phyloP scores from a whole-genome alignment of 2,797 vertebrate genomes.

The Setipinna tenuifilis region DNA sequence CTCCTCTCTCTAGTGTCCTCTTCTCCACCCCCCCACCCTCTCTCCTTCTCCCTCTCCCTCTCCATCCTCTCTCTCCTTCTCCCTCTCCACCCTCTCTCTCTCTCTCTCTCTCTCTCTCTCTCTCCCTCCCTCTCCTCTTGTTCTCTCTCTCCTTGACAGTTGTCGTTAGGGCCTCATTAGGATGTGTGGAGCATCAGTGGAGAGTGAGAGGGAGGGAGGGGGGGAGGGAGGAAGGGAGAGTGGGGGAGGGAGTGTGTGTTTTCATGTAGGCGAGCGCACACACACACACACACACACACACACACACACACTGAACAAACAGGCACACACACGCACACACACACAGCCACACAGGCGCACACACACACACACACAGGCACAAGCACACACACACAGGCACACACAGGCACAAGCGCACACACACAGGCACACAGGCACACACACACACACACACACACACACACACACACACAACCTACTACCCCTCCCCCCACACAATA shows the following conservation, averaged over 20 bases:
- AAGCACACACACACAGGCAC: too few species aligned
- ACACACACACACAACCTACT: neutral
- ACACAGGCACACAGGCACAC: too few species aligned
- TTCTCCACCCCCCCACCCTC: too few species aligned
- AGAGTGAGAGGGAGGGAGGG: slow-evolving; percentile 6
- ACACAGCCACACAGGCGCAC: neutral
- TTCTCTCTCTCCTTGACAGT: slow-evolving; percentile 25
- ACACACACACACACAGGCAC: too few species aligned
- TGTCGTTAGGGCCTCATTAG: slow-evolving; percentile 23
- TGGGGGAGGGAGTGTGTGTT: slow-evolving; percentile 18
- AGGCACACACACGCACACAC: neutral
- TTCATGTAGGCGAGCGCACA: slow-evolving; percentile 11
- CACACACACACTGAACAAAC: neutral
- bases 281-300: slow-evolving; percentile 3
- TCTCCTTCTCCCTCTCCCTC: neutral
- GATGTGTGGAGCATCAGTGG: slow-evolving; percentile 24
- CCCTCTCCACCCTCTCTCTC: too few species aligned
- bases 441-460: too few species aligned
- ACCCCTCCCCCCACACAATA: slow-evolving; percentile 19
- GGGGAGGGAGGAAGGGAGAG: slow-evolving; percentile 7
- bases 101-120: too few species aligned
- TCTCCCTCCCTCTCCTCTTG: neutral
- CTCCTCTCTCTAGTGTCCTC: too few species aligned
- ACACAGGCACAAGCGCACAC: too few species aligned
- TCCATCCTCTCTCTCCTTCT: neutral